phyloP scores from a whole-genome alignment of 1,140 invertebrate species.

The Trigoniulus corallinus region DNA sequence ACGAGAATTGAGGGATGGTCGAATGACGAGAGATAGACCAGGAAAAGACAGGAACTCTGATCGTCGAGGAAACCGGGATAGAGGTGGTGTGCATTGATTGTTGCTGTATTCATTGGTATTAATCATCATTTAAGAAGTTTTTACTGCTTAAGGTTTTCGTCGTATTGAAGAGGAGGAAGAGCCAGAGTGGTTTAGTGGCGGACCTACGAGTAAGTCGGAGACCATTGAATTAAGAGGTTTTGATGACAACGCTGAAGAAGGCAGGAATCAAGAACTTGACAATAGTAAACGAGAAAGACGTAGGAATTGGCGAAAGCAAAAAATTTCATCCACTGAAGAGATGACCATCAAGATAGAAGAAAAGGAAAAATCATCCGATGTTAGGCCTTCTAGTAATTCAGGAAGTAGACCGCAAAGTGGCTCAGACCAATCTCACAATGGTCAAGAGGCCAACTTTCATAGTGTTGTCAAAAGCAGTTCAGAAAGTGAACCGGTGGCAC shows the following conservation, averaged over 20 bases:
- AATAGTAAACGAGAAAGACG: slow-evolving; percentile 1
- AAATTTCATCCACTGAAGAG: neutral
- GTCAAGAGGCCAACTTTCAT: slow-evolving; percentile 2
- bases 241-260: slow-evolving; percentile 45
- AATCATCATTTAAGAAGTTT: no score
- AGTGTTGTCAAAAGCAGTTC: neutral
- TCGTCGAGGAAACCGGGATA: no score
- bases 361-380: slow-evolving; percentile 1
- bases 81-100: no score
- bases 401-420: neutral
- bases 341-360: no score
- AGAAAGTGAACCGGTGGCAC: neutral
- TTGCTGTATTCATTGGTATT: no score
- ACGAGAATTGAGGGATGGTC: neutral
- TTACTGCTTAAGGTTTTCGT: slow-evolving; percentile 6
- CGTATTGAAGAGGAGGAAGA: slow-evolving; percentile 22
- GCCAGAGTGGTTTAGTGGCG: slow-evolving; percentile 55
- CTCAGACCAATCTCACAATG: neutral
- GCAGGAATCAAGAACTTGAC: slow-evolving; percentile 14
- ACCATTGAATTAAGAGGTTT: slow-evolving; percentile 87
- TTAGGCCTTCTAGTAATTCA: neutral
- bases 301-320: neutral
- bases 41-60: neutral
- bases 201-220: slow-evolving; percentile 73
- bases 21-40: neutral